Conservation (phyloP, 2,113 vertebrate genomes). For the human (Homo sapiens) region DNA sequence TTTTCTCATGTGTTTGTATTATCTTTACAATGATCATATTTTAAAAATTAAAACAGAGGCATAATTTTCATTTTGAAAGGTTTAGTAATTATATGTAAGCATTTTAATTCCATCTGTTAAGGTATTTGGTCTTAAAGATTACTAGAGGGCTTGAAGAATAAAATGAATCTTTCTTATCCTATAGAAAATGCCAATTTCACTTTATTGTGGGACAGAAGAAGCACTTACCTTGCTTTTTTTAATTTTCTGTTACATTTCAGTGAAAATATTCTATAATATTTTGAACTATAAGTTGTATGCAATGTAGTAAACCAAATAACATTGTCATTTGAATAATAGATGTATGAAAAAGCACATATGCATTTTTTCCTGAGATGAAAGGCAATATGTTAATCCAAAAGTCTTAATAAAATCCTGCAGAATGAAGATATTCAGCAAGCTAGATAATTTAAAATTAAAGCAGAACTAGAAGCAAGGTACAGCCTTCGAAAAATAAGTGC, state of each 20-base stretch:
- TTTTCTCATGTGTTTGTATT: neutral
- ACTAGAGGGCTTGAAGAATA: neutral
- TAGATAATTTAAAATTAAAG: conserved; percentile 43
- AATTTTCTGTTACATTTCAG: neutral
- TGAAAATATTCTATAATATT: neutral
- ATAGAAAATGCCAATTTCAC: neutral
- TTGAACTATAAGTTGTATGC: neutral
- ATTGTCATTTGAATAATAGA: neutral
- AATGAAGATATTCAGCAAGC: neutral
- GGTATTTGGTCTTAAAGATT: neutral
- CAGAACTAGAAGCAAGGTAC: neutral
- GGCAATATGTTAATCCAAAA: neutral
- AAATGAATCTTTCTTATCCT: neutral
- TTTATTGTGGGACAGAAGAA: neutral
- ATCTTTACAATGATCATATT: neutral
- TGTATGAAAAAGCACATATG: neutral
- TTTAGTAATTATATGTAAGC: neutral
- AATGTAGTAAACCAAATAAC: neutral
- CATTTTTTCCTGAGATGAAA: neutral
- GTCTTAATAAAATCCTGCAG: neutral
- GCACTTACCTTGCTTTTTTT: neutral
- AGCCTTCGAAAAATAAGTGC: neutral
- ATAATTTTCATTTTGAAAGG: neutral
- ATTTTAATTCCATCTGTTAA: neutral
- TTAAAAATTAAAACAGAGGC: neutral